Evolutionary conservation across 1,140 invertebrate genomes (phyloP), one percentile per base, ranked within the genome.

Genomic region (Drosophila obscura): DNA sequence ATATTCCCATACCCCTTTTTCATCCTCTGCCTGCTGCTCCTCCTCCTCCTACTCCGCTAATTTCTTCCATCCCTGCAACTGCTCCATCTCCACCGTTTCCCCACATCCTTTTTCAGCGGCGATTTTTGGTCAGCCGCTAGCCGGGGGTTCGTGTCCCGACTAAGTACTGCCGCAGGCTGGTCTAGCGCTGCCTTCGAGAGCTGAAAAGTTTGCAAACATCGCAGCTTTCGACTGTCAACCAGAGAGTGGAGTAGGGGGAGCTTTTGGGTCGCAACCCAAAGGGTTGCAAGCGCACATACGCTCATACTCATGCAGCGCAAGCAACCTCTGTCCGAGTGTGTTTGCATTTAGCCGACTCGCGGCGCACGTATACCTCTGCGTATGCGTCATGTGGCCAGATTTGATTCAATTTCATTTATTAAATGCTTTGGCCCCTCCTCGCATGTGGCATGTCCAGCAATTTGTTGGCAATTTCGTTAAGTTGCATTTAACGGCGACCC

Each of bases 161-260:
- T 85, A 82, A 66, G 44, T 15, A 13, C 41, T 8, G 15, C 41
- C 41, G 56, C 56, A 15, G 22, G n/a, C 41, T 22, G 43, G 39
- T 24, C 46, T 49, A 49, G 13, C 15, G 28, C 26, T 45, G 46
- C 59, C 15, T 28, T 39, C 39, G 28, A 67, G 48, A 44, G 16
- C 72, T 51, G 16, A 57, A 84, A 85, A 80, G 81, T 84, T 85
- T 74, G 67, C 81, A 63, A 63, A 50, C 52, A 65, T 35, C 26
- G 59, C 72, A 83, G 80, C 81, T 84, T 84, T 85, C 64, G 39
- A 53, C 66, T 68, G 63, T 74, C 66, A 64, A 55, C 50, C 59
- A 8, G 7, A 16, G 7, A 16, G 24, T n/a, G 28, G 50, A 24
- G 63, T 26, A 48, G 52, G 64, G 24, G 64, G 63, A 84, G 81